Percentiles rank a stretch among this genome's conserved stretches.
Evolutionary conservation across 2,797 vertebrate genomes (phyloP).

Genomic region (Hemitrygon akajei): DNA sequence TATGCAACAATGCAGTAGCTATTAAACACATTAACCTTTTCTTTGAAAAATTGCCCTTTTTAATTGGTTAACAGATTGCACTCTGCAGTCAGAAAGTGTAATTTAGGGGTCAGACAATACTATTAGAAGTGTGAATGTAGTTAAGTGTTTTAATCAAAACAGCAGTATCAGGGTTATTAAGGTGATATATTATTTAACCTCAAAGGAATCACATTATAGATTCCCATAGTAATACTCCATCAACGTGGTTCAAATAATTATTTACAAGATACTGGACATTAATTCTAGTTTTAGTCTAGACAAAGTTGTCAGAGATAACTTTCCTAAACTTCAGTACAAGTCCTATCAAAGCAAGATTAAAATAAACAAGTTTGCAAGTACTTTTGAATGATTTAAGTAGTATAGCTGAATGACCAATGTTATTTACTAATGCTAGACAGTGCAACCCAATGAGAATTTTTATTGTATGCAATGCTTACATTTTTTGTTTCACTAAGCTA

Average conservation of each 20-base stretch:
- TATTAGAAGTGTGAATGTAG: too few species aligned
- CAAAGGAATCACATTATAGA: neutral
- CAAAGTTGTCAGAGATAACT: neutral
- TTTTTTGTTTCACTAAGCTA: neutral
- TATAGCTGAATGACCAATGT: neutral
- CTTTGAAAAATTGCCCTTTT: slow-evolving; percentile 16
- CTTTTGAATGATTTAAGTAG: neutral
- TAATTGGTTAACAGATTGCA: slow-evolving; percentile 3
- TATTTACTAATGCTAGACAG: neutral
- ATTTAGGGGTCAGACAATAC: neutral
- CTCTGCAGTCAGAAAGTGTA: neutral
- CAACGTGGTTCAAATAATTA: neutral
- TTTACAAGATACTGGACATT: neutral
- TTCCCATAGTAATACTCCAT: neutral
- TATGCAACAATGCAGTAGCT: neutral
- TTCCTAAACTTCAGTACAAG: neutral
- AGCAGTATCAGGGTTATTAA: neutral
- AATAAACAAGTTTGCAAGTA: neutral
- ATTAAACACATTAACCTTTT: neutral
- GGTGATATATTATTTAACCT: neutral
- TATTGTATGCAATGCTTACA: neutral
- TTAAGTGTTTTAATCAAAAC: neutral
- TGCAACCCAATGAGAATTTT: neutral
- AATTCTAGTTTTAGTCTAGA: neutral
- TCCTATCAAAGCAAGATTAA: neutral